These are phyloP conservation scores for Cerceris rybyensis DNA, from an alignment of 2,888 invertebrate species.

Conservation along the genomic window DNA sequence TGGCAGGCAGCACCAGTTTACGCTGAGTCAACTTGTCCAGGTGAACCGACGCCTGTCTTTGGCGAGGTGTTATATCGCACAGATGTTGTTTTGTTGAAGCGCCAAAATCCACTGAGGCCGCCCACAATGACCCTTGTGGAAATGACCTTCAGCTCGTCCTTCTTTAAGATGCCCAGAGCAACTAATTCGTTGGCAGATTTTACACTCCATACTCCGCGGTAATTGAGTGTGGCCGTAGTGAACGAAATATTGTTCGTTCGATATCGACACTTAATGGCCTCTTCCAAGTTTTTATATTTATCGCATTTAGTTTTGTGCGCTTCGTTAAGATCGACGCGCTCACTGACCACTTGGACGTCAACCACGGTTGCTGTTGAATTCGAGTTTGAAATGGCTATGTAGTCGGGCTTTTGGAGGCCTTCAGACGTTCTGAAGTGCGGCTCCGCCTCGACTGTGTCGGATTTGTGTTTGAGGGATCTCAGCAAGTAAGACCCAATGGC, in stretches of 20 bases:
- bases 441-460: background rate
- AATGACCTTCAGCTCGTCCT: no score
- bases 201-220: slow-evolving; percentile 1
- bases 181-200: background rate
- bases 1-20: no score
- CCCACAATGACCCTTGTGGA: slow-evolving; percentile 1
- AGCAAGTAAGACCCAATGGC: no score
- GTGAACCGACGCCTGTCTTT: no score
- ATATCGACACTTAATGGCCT: no score
- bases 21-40: no score
- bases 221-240: no score
- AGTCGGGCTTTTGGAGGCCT: slow-evolving; percentile 8
- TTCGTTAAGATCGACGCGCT: background rate
- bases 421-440: background rate
- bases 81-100: background rate
- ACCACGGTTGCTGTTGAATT: background rate
- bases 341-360: slow-evolving; percentile 2
- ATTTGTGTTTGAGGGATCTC: no score
- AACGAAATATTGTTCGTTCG: no score
- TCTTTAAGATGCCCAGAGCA: background rate
- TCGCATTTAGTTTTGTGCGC: background rate
- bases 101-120: background rate
- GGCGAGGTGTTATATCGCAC: no score
- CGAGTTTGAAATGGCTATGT: background rate
- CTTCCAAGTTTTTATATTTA: background rate